Conservation (phyloP, 2,797 vertebrate genomes). For the Anniella stebbinsi region DNA sequence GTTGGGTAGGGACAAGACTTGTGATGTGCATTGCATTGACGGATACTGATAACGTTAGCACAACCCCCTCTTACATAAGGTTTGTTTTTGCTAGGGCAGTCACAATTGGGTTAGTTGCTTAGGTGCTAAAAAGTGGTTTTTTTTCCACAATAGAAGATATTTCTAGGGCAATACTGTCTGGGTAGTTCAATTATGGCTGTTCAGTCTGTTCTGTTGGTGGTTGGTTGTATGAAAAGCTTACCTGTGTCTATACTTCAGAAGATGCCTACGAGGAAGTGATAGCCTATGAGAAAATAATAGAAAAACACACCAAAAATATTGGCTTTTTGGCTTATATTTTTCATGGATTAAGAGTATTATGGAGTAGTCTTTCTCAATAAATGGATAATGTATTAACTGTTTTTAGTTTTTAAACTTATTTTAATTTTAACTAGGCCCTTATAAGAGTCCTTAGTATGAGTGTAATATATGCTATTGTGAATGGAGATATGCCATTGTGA, state of each 20-base stretch:
- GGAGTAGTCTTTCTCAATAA: background rate
- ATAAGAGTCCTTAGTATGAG: background rate
- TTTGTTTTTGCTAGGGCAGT: background rate
- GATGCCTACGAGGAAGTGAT: too few relatives aligned
- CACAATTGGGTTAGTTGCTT: background rate
- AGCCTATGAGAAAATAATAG: background rate
- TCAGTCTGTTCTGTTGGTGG: background rate
- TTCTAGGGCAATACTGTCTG: background rate
- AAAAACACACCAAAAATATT: background rate
- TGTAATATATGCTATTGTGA: background rate
- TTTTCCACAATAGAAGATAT: background rate
- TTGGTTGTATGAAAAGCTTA: background rate
- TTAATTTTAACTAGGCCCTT: background rate
- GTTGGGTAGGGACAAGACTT: background rate
- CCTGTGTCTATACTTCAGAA: background rate
- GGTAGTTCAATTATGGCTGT: background rate
- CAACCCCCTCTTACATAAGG: background rate
- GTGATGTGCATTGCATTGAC: background rate
- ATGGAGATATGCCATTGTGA: background rate
- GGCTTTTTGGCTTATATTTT: background rate
- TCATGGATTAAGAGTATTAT: background rate
- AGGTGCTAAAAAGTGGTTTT: background rate
- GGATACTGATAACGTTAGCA: background rate
- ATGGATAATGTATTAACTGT: background rate
- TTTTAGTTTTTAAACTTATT: background rate